These are phyloP conservation scores for Cyanoramphus novaezelandiae DNA, from an alignment of 2,113 vertebrate genomes.

Conservation along the genomic window DNA sequence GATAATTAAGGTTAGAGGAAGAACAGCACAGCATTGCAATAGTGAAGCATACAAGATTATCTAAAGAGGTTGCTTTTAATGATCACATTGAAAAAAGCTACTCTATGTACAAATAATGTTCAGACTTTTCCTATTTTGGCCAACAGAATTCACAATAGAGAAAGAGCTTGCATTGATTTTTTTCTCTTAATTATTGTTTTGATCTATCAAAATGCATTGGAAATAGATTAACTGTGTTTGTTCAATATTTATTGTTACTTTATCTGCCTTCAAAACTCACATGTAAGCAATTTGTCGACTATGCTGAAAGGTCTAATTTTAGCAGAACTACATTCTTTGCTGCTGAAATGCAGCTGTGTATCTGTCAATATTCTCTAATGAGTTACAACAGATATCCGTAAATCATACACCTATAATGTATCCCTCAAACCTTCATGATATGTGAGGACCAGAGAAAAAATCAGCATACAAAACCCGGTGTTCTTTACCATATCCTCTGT, in stretches of 20 bases:
- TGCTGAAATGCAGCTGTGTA: neutral
- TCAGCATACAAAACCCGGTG: neutral
- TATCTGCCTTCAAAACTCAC: neutral
- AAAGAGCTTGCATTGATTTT: neutral
- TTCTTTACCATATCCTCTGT: neutral
- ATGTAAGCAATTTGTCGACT: neutral
- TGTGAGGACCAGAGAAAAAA: neutral
- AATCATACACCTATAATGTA: neutral
- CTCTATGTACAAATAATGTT: neutral
- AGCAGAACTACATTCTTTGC: neutral
- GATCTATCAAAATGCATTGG: neutral
- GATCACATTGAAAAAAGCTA: neutral
- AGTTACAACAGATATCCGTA: neutral
- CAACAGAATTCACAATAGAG: neutral
- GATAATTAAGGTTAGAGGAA: neutral
- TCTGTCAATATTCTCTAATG: neutral
- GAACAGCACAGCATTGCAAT: neutral
- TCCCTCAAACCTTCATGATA: neutral
- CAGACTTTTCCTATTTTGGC: neutral
- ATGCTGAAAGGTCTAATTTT: neutral
- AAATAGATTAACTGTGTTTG: neutral
- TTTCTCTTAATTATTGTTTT: neutral
- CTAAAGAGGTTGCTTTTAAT: neutral
- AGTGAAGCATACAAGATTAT: neutral
- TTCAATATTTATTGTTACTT: neutral